Evolutionary conservation across 2,797 vertebrate species (phyloP).

Genomic region (Hydrophis major): DNA sequence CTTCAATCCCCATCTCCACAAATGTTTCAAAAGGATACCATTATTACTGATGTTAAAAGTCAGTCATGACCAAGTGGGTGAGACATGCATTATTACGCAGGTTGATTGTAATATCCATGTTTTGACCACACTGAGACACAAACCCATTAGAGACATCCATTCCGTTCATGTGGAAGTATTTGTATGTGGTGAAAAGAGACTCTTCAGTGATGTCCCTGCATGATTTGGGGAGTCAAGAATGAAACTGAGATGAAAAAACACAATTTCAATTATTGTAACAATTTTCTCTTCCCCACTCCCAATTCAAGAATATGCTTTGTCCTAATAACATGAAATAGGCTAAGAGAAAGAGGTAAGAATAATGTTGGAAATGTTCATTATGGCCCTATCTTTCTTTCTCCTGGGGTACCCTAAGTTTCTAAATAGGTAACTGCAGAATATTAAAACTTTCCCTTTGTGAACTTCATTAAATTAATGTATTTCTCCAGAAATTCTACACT

Average conservation of each 20-base stretch:
- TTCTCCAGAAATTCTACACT: neutral
- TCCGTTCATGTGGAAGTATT: neutral
- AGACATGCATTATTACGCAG: neutral
- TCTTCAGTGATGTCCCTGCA: neutral
- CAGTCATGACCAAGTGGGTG: too few species aligned
- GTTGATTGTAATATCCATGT: neutral
- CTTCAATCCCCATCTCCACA: neutral
- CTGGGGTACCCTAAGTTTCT: neutral
- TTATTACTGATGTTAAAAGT: neutral
- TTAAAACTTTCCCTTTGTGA: neutral
- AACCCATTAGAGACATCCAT: neutral
- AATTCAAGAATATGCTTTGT: neutral
- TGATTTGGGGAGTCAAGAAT: neutral
- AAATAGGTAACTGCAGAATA: neutral
- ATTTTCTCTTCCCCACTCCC: neutral
- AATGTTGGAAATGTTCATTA: neutral
- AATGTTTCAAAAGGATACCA: neutral
- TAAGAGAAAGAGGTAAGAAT: neutral
- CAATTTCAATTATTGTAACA: neutral
- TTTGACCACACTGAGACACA: neutral
- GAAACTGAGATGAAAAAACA: neutral
- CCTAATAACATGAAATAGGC: neutral
- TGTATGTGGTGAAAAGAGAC: neutral
- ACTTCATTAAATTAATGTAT: neutral
- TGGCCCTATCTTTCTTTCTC: neutral